Evolutionary conservation across 2,113 vertebrate genomes (phyloP).

Genomic region (Orycteropus afer): DNA sequence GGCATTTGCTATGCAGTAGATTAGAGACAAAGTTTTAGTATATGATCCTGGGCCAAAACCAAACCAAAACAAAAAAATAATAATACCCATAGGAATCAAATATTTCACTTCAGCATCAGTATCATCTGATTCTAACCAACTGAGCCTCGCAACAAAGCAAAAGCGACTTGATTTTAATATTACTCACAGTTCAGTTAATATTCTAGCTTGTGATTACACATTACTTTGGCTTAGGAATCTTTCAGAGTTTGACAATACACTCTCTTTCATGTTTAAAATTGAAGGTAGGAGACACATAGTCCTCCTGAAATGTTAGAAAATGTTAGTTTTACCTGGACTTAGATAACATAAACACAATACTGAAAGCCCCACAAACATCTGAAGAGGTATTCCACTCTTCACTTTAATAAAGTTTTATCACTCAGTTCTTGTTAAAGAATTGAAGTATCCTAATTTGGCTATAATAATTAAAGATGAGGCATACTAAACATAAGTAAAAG

Average conservation of each 20-base stretch:
- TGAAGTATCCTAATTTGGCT: not conserved
- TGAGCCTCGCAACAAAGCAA: not conserved
- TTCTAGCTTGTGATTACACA: not conserved
- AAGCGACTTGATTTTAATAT: not conserved
- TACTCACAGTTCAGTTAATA: not conserved
- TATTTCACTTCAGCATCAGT: not conserved
- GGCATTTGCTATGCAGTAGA: not conserved
- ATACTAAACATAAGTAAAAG: not conserved
- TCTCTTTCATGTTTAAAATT: not conserved
- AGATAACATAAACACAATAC: not conserved
- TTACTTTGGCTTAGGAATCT: not conserved
- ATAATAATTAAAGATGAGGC: not conserved
- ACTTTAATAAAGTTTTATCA: no score
- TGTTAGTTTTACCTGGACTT: not conserved
- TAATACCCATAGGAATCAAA: not conserved
- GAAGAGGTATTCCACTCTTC: no score
- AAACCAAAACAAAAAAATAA: not conserved
- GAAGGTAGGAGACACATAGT: not conserved
- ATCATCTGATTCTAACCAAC: not conserved
- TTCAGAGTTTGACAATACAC: conserved; percentile 3
- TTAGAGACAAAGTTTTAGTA: not conserved
- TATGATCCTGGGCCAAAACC: not conserved
- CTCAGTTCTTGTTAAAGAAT: not conserved
- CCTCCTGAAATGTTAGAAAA: not conserved
- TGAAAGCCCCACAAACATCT: not conserved